These are phyloP conservation scores for Acanthosoma haemorrhoidale DNA, from an alignment of 2,888 invertebrate genomes.

Conservation along the genomic window DNA sequence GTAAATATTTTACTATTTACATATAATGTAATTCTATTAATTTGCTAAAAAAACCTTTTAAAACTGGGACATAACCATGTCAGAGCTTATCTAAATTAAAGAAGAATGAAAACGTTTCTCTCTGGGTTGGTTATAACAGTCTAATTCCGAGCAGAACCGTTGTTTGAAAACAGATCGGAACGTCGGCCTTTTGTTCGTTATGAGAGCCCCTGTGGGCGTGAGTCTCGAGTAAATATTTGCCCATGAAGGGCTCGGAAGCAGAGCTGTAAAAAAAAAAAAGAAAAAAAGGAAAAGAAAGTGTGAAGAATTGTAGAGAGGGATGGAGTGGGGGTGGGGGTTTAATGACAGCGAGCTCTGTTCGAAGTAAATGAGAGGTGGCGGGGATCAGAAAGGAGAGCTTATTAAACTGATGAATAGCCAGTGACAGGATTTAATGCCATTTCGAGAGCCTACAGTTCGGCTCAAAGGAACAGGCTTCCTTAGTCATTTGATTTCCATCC, in stretches of 20 bases:
- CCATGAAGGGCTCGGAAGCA: neutral
- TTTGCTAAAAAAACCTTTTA: no score
- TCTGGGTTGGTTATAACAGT: no score
- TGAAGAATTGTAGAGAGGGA: neutral
- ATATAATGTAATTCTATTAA: no score
- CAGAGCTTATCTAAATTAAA: no score
- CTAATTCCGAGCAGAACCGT: no score
- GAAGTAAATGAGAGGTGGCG: conserved; percentile 2
- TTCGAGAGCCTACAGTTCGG: conserved; percentile 2
- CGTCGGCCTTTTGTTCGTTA: neutral
- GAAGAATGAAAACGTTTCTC: no score
- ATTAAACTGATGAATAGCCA: conserved; percentile 10
- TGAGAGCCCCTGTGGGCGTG: neutral
- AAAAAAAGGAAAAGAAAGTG: neutral
- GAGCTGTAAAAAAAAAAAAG: no score
- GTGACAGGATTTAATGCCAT: conserved; percentile 10
- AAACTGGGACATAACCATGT: no score
- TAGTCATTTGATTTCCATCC: conserved; percentile 10
- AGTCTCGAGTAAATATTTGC: neutral
- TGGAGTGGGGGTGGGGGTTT: neutral
- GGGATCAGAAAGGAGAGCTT: conserved; percentile 10
- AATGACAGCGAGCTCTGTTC: neutral
- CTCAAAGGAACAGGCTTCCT: neutral
- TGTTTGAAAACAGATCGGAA: neutral
- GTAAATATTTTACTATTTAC: no score